Base-by-base conservation (phyloP, 2,888 invertebrate genomes). In the Sinodicranocentrus sp. region DNA sequence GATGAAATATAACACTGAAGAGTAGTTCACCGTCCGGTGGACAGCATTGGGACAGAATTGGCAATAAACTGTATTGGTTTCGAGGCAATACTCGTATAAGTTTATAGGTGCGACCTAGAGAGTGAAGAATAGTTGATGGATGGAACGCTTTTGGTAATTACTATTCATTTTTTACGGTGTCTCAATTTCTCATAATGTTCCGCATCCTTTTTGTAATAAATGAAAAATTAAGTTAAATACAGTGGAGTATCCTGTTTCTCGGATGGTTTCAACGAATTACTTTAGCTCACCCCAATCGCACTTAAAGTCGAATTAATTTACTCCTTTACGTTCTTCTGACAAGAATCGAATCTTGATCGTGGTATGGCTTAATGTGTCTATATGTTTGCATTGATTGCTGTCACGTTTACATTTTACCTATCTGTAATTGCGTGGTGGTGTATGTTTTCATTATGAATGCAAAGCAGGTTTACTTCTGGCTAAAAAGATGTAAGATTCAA, bases 321-420 rank as follows among this genome's bases (percentile, higher is more conserved):
- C 21, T 21, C 57, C 21, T 57, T 21, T 57, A 21, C 19, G n/a
- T 57, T 57, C 57, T 23, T n/a, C 21, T 57, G 28, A 63, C 33
- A 33, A 63, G 63, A 63, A 63, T 33, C 33, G 63, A 63, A 67
- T 23, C 26, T 68, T 28, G 59, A 59, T 59, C 3, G n/a, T n/a
- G n/a, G n/a, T n/a, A n/a, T n/a, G n/a, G n/a, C n/a, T n/a, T n/a
- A n/a, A n/a, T 10, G 19, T 59, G 2, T 59, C 3, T 59, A 28
- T n/a, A 28, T 23, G 26, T 28, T 6, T 68, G 68, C 65, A 71
- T 78, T 84, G 83, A 77, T 83, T 83, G 52, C 76, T 83, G 76
- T 83, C 82, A 83, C 83, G 83, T 76, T 57, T 84, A 25, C 61
- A 25, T 63, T 61, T 61, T 63, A 43, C 75, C 10, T 54, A 48